Base-by-base conservation (phyloP, 2,113 vertebrate genomes). In the Cyprinodon variegatus region DNA sequence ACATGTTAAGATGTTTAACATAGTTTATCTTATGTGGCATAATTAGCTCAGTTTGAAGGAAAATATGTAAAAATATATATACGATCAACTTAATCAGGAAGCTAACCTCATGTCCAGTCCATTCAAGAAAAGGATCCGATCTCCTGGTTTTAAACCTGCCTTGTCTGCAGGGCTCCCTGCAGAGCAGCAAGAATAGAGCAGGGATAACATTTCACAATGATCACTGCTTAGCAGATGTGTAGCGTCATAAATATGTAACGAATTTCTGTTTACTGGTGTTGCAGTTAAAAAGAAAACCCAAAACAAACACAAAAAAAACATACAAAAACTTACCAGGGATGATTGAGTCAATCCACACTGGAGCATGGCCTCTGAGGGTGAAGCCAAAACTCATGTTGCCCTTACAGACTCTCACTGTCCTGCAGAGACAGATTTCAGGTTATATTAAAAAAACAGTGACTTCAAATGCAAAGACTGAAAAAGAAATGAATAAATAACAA, bases 331-430 rank as follows among this genome's bases (percentile, higher is more conserved):
- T 91, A 99, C 98, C 98, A 80, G 97, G 96, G 63, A 99, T 93
- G 74, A 99, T 93, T 0, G 98, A 99, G 90, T 99, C 98, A 0
- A 99, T 98, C 98, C 98, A 99, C 70, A 99, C 98, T 0, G 98
- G 97, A 41, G 97, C 97, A 60, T 99, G 97, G 43, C 98, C 98
- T 0, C 98, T 95, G 0, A 99, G 93, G 0, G 98, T 99, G 88
- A 99, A 99, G 53, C 98, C 98, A 62, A 99, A 99, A 81, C 97
- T 99, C 90, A 96, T 96, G 93, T 95, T 98, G 72, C 98, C 98
- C 86, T 98, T 99, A 89, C 98, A 98, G 11, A 99, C 96, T 22
- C 97, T 94, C 39, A 99, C 96, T 0, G 97, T 99, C 94, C 98
- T 99, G 80, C 39, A 75, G 61, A 68, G 29, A 73, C 22, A 80